phyloP scores from a whole-genome alignment of 2,888 invertebrate species.

The Lepidocyrtoides sp. region DNA sequence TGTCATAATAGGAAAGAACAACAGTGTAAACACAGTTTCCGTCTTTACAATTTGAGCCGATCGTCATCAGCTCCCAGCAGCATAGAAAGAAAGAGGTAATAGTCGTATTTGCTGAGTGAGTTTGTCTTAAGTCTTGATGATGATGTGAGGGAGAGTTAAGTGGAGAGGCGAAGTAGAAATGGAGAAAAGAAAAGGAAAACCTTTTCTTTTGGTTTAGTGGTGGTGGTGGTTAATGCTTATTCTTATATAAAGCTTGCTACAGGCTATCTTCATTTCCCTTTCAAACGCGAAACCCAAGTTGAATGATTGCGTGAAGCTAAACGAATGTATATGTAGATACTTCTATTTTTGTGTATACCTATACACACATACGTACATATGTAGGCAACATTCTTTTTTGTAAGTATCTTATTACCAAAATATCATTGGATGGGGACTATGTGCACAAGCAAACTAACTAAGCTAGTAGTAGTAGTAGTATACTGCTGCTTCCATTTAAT shows the following conservation, averaged over 20 bases:
- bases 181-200: slow-evolving; percentile 8
- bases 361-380: neutral
- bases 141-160: neutral
- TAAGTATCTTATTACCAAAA: too few relatives aligned
- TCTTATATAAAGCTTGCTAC: slow-evolving; percentile 9
- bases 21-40: slow-evolving; percentile 59
- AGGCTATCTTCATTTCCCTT: slow-evolving; percentile 54
- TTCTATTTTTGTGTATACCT: too few relatives aligned
- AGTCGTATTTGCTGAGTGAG: neutral
- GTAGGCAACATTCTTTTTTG: too few relatives aligned
- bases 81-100: too few relatives aligned
- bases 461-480: too few relatives aligned
- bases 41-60: neutral
- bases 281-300: neutral
- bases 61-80: neutral
- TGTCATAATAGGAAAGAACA: slow-evolving; percentile 66
- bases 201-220: neutral
- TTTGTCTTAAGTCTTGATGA: neutral
- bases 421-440: neutral
- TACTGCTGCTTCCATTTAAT: slow-evolving; percentile 50
- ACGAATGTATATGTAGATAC: too few relatives aligned
- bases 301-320: too few relatives aligned
- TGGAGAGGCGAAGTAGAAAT: neutral
- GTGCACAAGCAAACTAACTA: neutral
- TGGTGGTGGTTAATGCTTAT: neutral